Conservation (phyloP, 2,797 vertebrate species). For the Sebastes minor region DNA sequence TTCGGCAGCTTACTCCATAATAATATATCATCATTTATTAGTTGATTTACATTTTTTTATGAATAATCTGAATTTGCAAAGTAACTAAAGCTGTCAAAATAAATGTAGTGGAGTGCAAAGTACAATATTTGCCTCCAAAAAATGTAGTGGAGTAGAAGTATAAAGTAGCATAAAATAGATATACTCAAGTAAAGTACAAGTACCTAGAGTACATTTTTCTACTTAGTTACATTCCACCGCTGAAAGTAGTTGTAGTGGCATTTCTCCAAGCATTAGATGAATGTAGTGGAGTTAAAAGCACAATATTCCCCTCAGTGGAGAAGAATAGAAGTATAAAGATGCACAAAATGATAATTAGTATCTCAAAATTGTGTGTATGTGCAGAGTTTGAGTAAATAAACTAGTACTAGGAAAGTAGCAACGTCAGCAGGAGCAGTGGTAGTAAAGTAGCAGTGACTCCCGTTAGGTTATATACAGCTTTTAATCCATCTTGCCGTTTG, state of each 20-base stretch:
- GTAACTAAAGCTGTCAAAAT: no score
- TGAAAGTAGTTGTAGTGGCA: neutral
- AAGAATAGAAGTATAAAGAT: neutral
- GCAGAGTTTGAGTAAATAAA: neutral
- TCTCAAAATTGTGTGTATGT: neutral
- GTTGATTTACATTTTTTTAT: no score
- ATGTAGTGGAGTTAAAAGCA: neutral
- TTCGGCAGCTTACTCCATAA: no score
- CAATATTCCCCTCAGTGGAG: neutral
- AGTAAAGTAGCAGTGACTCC: neutral
- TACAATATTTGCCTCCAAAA: no score
- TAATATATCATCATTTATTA: no score
- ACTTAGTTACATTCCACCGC: neutral
- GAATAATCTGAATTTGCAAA: no score
- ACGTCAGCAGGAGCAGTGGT: neutral
- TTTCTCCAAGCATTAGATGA: neutral
- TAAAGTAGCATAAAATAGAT: no score
- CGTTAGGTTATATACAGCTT: neutral
- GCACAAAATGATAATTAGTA: neutral
- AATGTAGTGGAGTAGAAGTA: no score
- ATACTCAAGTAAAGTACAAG: no score
- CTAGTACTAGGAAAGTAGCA: neutral
- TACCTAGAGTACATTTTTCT: neutral
- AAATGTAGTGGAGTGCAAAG: no score
- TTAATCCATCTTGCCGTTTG: neutral